Conservation (phyloP, 2,888 invertebrate species). For the Chrysina gloriosa region DNA sequence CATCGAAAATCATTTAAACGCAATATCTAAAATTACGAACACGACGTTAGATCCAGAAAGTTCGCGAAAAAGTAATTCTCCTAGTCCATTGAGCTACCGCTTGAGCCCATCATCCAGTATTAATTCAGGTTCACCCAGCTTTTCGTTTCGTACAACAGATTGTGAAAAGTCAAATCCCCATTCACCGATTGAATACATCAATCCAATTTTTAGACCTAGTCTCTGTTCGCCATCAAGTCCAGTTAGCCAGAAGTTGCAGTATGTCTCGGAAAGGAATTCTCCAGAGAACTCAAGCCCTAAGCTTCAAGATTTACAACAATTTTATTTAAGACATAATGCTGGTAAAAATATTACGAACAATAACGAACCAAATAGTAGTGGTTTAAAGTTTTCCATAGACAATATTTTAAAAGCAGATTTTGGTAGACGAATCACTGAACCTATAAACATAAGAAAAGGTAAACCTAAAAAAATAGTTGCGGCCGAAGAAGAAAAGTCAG, state of each 20-base stretch:
- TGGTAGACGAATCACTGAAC: constrained; percentile 78
- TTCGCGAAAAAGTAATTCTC: constrained; percentile 51
- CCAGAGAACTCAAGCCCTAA: constrained; percentile 52
- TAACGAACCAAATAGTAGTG: constrained; percentile 60
- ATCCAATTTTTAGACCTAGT: constrained; percentile 52
- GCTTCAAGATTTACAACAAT: constrained; percentile 54
- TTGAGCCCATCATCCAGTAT: constrained; percentile 61
- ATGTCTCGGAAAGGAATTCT: constrained; percentile 55
- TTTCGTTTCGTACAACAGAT: constrained; percentile 52
- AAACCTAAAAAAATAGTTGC: constrained; percentile 53
- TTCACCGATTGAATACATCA: constrained; percentile 52
- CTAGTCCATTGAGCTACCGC: constrained; percentile 56
- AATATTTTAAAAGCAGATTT: constrained; percentile 90
- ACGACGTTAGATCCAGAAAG: constrained; percentile 61
- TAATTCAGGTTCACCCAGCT: constrained; percentile 55
- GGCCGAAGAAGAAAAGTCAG: constrained; percentile 59
- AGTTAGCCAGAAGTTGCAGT: constrained; percentile 47
- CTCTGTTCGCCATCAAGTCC: constrained; percentile 52
- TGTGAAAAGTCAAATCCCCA: constrained; percentile 55
- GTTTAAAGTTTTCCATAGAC: constrained; percentile 85
- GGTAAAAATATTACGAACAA: constrained; percentile 51
- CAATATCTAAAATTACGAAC: constrained; percentile 74
- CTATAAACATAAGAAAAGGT: constrained; percentile 72
- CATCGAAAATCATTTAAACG: constrained; percentile 76
- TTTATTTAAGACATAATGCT: constrained; percentile 56